Percentiles rank a stretch among this genome's conserved stretches.
Evolutionary conservation across 2,797 vertebrate species (phyloP).

Genomic region (Tapera naevia): DNA sequence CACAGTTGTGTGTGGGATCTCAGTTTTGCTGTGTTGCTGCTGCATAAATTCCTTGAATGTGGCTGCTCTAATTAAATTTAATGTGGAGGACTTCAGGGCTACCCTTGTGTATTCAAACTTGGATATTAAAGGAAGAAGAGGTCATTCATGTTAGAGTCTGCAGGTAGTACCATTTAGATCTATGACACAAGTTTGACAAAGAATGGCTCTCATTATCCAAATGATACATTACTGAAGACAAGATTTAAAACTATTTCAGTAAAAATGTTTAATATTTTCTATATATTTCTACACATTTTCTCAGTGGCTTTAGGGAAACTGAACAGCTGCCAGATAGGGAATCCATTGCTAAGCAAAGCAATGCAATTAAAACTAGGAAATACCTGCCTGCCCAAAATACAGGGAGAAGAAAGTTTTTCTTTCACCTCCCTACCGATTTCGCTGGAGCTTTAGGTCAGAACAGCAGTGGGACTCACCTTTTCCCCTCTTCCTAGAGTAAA

Average conservation of each 20-base stretch:
- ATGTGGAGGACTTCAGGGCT: background rate
- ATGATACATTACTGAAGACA: background rate
- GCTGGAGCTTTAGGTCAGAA: background rate
- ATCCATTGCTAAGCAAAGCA: background rate
- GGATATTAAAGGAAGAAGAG: background rate
- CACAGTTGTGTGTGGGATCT: background rate
- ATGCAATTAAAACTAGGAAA: background rate
- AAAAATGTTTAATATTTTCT: background rate
- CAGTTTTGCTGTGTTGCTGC: background rate
- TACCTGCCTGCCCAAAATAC: background rate
- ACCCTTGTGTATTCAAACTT: fast-evolving
- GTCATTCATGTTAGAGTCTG: background rate
- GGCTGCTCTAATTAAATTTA: background rate
- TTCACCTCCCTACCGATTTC: background rate
- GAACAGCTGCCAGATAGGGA: background rate
- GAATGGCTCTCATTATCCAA: background rate
- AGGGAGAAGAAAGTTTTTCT: background rate
- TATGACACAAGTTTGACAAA: background rate
- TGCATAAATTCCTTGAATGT: background rate
- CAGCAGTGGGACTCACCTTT: background rate
- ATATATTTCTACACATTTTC: background rate
- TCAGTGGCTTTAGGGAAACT: background rate
- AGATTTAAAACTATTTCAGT: background rate
- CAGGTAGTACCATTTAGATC: background rate
- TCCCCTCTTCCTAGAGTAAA: background rate